Evolutionary conservation across 2,113 vertebrate species (phyloP).

Genomic region (Oncorhynchus nerka): DNA sequence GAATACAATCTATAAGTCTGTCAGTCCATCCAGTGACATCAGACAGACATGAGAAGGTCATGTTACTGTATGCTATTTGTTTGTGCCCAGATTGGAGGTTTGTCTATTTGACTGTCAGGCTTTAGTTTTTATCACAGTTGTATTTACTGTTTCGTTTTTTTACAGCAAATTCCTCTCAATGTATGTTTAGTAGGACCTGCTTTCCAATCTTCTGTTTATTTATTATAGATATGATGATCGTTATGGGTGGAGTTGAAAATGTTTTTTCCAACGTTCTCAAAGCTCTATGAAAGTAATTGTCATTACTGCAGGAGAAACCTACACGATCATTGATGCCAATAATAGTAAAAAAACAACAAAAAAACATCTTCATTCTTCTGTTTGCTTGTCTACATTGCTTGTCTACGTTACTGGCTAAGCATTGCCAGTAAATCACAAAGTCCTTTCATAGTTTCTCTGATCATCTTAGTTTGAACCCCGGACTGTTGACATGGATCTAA

Average conservation of each 20-base stretch:
- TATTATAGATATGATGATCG: constrained; percentile 64
- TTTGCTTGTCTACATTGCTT: neutral
- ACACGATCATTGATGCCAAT: neutral
- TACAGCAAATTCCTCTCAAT: neutral
- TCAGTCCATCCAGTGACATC: constrained; percentile 23
- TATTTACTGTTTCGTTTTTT: neutral
- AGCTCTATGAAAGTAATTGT: neutral
- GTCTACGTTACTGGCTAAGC: neutral
- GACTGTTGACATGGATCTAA: too few species aligned
- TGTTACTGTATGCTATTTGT: constrained; percentile 39
- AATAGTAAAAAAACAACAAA: neutral
- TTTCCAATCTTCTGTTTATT: constrained; percentile 60
- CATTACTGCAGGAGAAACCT: neutral
- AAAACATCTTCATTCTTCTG: neutral
- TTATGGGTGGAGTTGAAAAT: constrained; percentile 23
- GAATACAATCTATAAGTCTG: too few species aligned
- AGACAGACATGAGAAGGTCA: constrained; percentile 53
- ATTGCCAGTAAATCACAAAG: neutral
- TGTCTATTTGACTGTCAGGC: constrained; percentile 15
- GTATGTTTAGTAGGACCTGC: neutral
- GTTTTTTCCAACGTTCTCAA: too few species aligned
- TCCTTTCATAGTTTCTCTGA: neutral
- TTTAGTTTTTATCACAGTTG: constrained; percentile 10
- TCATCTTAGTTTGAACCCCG: constrained; percentile 6
- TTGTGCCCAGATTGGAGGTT: constrained; percentile 15